Percentiles rank a stretch among this genome's conserved stretches.
These are phyloP conservation scores for Dorcus hopei DNA, from an alignment of 2,888 invertebrate genomes.

Conservation along the genomic window DNA sequence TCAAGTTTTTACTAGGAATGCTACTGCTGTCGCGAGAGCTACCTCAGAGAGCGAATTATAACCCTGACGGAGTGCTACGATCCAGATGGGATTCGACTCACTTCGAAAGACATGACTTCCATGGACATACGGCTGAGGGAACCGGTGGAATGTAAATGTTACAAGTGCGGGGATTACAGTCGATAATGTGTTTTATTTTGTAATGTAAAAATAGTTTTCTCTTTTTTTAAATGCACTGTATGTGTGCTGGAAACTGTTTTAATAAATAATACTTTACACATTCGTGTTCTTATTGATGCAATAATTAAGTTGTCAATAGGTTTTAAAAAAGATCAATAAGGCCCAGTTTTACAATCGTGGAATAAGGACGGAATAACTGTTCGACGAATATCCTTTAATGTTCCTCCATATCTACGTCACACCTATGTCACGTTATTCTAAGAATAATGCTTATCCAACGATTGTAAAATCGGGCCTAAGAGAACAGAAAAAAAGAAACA, in stretches of 20 bases:
- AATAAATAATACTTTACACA: constrained; percentile 3
- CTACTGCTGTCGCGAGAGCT: constrained; percentile 87
- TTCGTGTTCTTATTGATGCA: too few species aligned
- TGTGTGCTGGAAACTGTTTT: too few species aligned
- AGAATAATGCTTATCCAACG: too few species aligned
- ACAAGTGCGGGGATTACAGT: constrained; percentile 83
- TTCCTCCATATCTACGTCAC: too few species aligned
- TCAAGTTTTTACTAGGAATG: constrained; percentile 66
- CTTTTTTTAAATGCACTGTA: neutral
- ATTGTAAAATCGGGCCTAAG: too few species aligned
- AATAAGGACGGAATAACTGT: too few species aligned
- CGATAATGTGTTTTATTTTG: constrained; percentile 52
- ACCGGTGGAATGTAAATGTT: constrained; percentile 87
- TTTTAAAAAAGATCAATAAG: too few species aligned
- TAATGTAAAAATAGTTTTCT: neutral
- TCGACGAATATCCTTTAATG: too few species aligned
- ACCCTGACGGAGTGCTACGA: constrained; percentile 83
- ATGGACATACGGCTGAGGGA: constrained; percentile 84
- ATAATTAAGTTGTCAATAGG: too few species aligned
- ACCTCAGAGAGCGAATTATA: constrained; percentile 74
- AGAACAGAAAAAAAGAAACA: too few species aligned
- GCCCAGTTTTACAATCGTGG: too few species aligned
- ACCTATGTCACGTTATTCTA: too few species aligned
- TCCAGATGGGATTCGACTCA: constrained; percentile 77
- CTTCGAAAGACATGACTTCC: constrained; percentile 63